Evolutionary conservation across 2,888 invertebrate species (phyloP).

Genomic region (Trissolcus brochymenae): DNA sequence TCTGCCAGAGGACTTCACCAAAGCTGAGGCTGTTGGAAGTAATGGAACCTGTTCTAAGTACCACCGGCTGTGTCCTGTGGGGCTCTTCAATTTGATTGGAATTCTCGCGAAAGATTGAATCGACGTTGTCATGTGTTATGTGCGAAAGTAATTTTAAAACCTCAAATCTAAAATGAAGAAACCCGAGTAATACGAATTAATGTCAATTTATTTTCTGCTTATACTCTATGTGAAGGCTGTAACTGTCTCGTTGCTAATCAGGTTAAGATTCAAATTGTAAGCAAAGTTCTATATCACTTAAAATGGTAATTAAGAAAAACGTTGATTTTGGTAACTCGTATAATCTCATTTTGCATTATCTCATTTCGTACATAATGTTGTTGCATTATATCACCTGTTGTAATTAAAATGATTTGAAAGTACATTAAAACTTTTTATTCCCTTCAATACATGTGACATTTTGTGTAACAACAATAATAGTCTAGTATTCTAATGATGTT

Average conservation of each 20-base stretch:
- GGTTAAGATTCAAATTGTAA: too few relatives aligned
- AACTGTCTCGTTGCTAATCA: too few relatives aligned
- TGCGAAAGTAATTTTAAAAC: constrained; percentile 50
- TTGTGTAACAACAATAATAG: constrained; percentile 3
- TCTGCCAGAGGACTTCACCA: constrained; percentile 78
- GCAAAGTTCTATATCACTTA: too few relatives aligned
- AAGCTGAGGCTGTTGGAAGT: constrained; percentile 79
- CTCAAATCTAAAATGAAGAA: constrained; percentile 41
- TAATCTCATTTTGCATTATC: too few relatives aligned
- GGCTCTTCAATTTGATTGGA: constrained; percentile 80
- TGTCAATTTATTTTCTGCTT: too few relatives aligned
- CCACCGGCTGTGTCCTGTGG: constrained; percentile 77
- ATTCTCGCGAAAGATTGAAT: constrained; percentile 74
- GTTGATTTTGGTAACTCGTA: too few relatives aligned
- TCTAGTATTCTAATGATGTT: constrained; percentile 16
- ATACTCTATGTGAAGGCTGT: too few relatives aligned
- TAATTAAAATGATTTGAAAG: neutral
- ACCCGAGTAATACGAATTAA: constrained; percentile 13
- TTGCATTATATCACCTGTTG: too few relatives aligned
- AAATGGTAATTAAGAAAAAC: too few relatives aligned
- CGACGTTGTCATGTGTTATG: constrained; percentile 39
- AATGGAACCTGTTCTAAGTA: constrained; percentile 78
- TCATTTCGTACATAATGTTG: too few relatives aligned
- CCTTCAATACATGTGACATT: too few relatives aligned
- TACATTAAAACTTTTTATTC: too few relatives aligned